Evolutionary conservation across 1,140 invertebrate genomes (phyloP).

Genomic region (Muscidifurax raptorellus): DNA sequence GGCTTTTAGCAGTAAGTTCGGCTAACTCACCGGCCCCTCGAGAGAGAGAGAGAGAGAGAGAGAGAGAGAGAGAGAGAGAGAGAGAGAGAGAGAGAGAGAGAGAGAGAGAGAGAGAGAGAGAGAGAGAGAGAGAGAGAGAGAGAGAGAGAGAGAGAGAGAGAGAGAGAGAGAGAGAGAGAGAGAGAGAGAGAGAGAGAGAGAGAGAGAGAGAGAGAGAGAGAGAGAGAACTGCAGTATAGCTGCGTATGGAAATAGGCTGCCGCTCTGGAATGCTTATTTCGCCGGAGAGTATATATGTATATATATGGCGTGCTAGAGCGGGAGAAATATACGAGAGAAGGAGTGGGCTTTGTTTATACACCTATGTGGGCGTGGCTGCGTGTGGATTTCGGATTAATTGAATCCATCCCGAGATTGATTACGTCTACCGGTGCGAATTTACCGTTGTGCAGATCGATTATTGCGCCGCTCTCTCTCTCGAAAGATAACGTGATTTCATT

Average conservation of each 20-base stretch:
- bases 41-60: neutral
- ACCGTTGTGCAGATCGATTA: neutral
- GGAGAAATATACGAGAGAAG: neutral
- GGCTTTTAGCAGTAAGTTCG: constrained; percentile 62
- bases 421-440: neutral
- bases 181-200: neutral
- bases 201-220: neutral
- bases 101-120: neutral
- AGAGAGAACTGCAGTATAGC: neutral
- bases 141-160: neutral
- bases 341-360: neutral
- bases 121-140: neutral
- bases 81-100: neutral
- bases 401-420: neutral
- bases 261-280: constrained; percentile 31
- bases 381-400: neutral
- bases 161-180: neutral
- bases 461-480: neutral
- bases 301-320: no score
- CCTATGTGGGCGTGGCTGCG: neutral
- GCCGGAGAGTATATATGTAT: no score
- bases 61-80: neutral
- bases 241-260: constrained; percentile 45
- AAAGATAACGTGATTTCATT: neutral
- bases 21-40: constrained; percentile 19